Conservation (phyloP, 2,888 invertebrate genomes). For the Lepidochitona cinerea region DNA sequence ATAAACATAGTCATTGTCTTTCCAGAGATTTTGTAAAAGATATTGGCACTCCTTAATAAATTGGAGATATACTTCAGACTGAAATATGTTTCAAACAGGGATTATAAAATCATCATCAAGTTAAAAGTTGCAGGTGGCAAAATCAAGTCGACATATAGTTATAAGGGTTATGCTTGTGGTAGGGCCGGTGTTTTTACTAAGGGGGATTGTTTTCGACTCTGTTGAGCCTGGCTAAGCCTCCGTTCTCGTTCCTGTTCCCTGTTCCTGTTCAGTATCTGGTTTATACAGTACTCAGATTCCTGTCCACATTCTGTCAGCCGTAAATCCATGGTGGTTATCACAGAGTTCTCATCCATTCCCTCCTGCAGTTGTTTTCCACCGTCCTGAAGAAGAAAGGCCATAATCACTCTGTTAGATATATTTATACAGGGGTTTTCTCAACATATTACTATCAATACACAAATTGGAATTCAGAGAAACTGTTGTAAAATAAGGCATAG, state of each 20-base stretch:
- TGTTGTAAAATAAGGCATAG: no score
- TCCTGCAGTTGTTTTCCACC: conserved; percentile 71
- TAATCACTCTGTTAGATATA: neutral
- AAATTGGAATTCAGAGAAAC: no score
- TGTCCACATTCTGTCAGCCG: conserved; percentile 70
- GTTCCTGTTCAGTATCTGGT: conserved; percentile 66
- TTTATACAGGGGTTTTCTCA: neutral
- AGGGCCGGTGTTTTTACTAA: neutral
- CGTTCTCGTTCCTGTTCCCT: conserved; percentile 61
- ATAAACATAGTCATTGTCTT: no score
- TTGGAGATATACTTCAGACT: no score
- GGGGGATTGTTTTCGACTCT: neutral
- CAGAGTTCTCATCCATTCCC: conserved; percentile 69
- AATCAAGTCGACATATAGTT: neutral
- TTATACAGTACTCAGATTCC: conserved; percentile 70
- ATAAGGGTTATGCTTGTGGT: neutral
- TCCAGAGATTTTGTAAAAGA: no score
- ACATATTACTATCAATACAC: no score
- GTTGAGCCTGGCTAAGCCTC: conserved; percentile 35
- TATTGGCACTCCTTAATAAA: no score
- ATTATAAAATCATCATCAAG: no score
- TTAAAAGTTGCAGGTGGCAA: no score
- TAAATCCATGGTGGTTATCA: conserved; percentile 67
- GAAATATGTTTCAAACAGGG: no score
- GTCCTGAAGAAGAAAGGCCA: conserved; percentile 55